phyloP scores from a whole-genome alignment of 2,888 invertebrate genomes.

The Scotopteryx bipunctaria region DNA sequence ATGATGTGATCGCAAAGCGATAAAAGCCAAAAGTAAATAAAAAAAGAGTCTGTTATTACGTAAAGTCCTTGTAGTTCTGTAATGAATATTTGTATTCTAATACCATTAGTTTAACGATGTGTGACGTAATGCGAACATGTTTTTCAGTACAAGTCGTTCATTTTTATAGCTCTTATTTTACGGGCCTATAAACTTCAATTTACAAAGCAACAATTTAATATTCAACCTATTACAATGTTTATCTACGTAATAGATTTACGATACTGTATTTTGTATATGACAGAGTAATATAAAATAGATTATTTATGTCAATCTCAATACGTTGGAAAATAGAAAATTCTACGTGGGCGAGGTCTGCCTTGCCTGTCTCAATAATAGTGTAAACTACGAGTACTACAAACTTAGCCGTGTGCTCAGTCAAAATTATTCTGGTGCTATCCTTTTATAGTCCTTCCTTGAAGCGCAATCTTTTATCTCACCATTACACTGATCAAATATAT shows the following conservation, averaged over 20 bases:
- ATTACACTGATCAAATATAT: background rate
- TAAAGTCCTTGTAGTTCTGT: too few relatives aligned
- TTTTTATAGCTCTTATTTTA: conserved; percentile 14
- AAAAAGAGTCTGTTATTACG: too few relatives aligned
- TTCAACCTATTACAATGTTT: conserved; percentile 23
- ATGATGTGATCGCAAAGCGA: too few relatives aligned
- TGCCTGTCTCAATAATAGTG: background rate
- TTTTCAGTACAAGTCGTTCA: conserved; percentile 9
- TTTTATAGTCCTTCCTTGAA: too few relatives aligned
- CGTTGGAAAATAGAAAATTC: background rate
- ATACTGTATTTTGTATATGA: background rate
- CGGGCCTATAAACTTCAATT: conserved; percentile 18
- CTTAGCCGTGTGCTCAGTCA: too few relatives aligned
- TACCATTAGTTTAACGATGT: background rate
- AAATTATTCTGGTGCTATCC: too few relatives aligned
- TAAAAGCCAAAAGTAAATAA: too few relatives aligned
- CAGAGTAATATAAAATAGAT: background rate
- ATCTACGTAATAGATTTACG: background rate
- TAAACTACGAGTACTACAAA: background rate
- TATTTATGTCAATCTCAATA: background rate
- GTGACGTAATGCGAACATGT: background rate
- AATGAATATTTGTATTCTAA: background rate
- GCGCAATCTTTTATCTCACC: background rate
- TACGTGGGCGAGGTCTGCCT: background rate
- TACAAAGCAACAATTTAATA: conserved; percentile 30